Evolutionary conservation across 2,113 vertebrate genomes (phyloP).

Genomic region (Epinephelus cyanopodus): DNA sequence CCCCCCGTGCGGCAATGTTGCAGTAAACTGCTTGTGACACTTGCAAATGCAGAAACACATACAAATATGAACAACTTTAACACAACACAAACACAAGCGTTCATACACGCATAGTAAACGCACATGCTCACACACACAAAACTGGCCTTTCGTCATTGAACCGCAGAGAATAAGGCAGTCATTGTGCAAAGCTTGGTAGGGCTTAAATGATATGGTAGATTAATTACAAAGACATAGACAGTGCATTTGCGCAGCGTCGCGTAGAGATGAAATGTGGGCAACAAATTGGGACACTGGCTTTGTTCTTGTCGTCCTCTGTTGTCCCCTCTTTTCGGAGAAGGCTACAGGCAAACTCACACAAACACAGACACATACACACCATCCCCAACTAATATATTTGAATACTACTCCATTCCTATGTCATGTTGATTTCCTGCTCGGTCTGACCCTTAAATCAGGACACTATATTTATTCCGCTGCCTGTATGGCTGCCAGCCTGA

Average conservation of each 20-base stretch:
- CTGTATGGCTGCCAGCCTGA: slow-evolving; percentile 52
- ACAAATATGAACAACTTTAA: not conserved
- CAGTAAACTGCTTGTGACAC: slow-evolving; percentile 11
- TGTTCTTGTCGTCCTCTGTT: slow-evolving; percentile 28
- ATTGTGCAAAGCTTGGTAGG: slow-evolving; percentile 37
- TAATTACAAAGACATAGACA: slow-evolving; percentile 57
- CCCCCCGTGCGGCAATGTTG: slow-evolving; percentile 12
- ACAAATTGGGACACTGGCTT: slow-evolving; percentile 38
- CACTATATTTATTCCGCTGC: slow-evolving; percentile 47
- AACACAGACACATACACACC: slow-evolving; percentile 5
- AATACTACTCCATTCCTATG: slow-evolving; percentile 60
- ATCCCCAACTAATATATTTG: slow-evolving; percentile 48
- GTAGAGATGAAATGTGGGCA: slow-evolving; percentile 40
- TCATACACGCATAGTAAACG: not conserved
- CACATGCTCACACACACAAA: slow-evolving; percentile 7
- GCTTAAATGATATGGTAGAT: slow-evolving; percentile 50
- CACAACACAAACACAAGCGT: not conserved
- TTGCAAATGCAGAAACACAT: slow-evolving; percentile 1
- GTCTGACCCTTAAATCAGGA: slow-evolving; percentile 58
- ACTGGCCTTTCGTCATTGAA: slow-evolving; percentile 17
- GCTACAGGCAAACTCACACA: slow-evolving; percentile 27
- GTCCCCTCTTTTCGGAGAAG: slow-evolving; percentile 28
- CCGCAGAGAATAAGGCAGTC: slow-evolving; percentile 37
- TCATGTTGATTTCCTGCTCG: slow-evolving; percentile 75
- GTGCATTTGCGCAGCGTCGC: not conserved